Percentiles rank a stretch among this genome's conserved stretches.
Conservation (phyloP, 1,140 invertebrate species). For the Plectrocnemia conspersa region DNA sequence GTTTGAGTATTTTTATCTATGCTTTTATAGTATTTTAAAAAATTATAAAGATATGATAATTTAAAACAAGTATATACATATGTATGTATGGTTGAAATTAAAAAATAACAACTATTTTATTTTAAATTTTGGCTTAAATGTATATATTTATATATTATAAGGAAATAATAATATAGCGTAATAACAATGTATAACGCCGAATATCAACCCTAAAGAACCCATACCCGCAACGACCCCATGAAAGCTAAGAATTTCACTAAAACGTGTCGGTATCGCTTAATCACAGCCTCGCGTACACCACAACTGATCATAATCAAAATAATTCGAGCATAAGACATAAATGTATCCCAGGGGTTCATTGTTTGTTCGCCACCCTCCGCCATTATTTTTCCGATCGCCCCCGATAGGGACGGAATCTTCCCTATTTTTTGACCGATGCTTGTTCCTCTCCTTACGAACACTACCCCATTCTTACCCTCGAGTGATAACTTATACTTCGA, state of each 20-base stretch:
- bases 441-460: neutral
- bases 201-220: no score
- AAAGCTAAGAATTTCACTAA: slow-evolving; percentile 4
- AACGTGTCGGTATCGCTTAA: no score
- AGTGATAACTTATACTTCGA: slow-evolving; percentile 27
- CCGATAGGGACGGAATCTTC: neutral
- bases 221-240: neutral
- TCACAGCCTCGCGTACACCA: no score
- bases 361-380: slow-evolving; percentile 4
- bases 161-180: neutral
- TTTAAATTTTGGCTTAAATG: neutral
- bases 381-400: slow-evolving; percentile 26
- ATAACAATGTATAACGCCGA: no score
- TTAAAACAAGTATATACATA: no score
- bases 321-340: slow-evolving; percentile 20
- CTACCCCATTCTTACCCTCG: slow-evolving; percentile 10
- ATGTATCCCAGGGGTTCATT: slow-evolving; percentile 32
- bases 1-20: no score
- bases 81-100: neutral
- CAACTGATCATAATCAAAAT: slow-evolving; percentile 32
- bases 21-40: no score
- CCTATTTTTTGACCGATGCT: neutral
- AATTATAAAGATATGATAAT: no score
- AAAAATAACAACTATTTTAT: neutral
- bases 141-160: neutral